Evolutionary conservation across 1,140 invertebrate species (phyloP).

Genomic region (Micrasema longulum): DNA sequence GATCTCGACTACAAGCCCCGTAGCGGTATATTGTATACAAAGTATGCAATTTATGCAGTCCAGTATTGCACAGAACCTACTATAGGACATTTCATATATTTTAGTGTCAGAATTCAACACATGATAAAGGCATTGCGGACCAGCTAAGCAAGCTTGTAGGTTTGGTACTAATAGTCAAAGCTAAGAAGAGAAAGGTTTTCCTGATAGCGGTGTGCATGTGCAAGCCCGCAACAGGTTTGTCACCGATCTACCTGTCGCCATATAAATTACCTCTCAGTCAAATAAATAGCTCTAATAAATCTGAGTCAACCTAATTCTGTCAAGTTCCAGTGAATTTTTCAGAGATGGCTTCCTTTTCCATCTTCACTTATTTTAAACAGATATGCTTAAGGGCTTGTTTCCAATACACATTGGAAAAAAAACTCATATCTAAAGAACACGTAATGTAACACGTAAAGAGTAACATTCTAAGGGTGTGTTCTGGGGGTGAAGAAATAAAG

Average conservation of each 20-base stretch:
- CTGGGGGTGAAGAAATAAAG: no score
- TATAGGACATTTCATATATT: background rate
- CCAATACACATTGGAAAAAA: no score
- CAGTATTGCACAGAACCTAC: no score
- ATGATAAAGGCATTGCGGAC: background rate
- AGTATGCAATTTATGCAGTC: no score
- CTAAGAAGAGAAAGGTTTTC: slow-evolving; percentile 16
- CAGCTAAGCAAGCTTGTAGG: background rate
- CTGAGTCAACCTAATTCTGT: background rate
- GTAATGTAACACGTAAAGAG: no score
- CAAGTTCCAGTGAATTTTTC: background rate
- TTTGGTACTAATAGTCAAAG: background rate
- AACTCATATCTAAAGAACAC: no score
- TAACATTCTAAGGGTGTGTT: no score
- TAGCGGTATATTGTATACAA: no score
- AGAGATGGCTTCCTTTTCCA: no score
- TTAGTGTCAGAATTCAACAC: slow-evolving; percentile 11
- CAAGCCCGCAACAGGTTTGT: slow-evolving; percentile 24
- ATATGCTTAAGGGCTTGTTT: no score
- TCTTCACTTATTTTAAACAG: no score
- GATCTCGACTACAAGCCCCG: no score
- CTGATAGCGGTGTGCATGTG: slow-evolving; percentile 2
- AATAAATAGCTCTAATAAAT: slow-evolving; percentile 1
- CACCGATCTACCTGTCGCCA: slow-evolving; percentile 4
- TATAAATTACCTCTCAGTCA: slow-evolving; percentile 2